Evolutionary conservation across 2,113 vertebrate genomes (phyloP).

Genomic region (Apteryx mantelli): DNA sequence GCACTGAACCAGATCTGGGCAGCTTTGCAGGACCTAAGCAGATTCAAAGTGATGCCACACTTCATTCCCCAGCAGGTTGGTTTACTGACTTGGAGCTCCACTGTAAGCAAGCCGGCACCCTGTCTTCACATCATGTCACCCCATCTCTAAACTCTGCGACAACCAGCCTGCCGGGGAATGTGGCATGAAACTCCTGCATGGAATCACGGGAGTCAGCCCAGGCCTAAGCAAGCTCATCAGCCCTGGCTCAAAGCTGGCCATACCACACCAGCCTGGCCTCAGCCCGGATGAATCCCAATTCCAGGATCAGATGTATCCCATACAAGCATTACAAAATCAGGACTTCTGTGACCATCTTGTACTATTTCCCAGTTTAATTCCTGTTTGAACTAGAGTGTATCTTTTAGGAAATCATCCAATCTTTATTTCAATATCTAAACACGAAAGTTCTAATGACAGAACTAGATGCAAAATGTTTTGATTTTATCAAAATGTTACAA

Average conservation of each 20-base stretch:
- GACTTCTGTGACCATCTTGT: neutral
- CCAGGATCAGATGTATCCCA: neutral
- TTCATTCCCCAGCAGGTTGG: neutral
- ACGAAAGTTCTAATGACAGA: neutral
- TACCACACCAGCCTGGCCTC: neutral
- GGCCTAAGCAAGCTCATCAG: neutral
- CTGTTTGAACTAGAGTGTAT: neutral
- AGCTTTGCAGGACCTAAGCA: neutral
- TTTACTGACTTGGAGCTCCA: neutral
- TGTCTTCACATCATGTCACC: neutral
- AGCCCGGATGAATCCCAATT: neutral
- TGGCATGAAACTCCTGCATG: rapidly evolving
- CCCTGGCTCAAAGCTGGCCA: neutral
- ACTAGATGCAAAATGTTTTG: neutral
- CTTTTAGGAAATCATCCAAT: neutral
- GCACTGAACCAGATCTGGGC: neutral
- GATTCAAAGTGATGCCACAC: neutral
- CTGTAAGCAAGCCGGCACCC: neutral
- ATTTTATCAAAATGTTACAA: neutral
- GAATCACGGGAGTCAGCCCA: neutral
- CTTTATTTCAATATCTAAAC: neutral
- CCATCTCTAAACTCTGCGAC: neutral
- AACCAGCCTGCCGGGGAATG: neutral
- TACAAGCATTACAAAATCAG: neutral
- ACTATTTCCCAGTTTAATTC: neutral